Percentiles rank a stretch among this genome's conserved stretches.
Evolutionary conservation across 2,113 vertebrate species (phyloP).

Genomic region (Entelurus aequoreus): DNA sequence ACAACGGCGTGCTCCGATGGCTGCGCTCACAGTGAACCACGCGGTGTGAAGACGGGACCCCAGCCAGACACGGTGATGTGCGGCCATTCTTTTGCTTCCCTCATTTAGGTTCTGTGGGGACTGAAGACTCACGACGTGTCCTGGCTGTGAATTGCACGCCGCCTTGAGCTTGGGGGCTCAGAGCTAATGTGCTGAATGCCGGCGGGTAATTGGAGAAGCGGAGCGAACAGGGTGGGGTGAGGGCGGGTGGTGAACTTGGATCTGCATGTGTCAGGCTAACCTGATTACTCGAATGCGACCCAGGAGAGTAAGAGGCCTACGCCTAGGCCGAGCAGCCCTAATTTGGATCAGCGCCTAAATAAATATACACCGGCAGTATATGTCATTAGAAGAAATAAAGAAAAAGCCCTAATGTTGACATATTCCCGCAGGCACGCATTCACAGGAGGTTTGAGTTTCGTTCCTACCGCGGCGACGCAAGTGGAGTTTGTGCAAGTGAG

Average conservation of each 20-base stretch:
- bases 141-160: constrained; percentile 31
- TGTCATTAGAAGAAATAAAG: no score
- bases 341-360: no score
- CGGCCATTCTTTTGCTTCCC: constrained; percentile 13
- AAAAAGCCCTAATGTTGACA: no score
- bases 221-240: neutral
- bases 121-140: constrained; percentile 24
- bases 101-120: constrained; percentile 28
- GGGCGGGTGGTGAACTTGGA: constrained; percentile 3
- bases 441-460: no score
- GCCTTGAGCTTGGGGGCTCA: constrained; percentile 21
- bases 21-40: neutral
- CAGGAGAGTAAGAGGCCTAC: neutral
- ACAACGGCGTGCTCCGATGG: constrained; percentile 13
- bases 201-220: constrained; percentile 44
- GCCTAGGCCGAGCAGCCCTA: neutral
- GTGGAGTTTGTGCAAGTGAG: no score
- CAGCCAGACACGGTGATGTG: constrained; percentile 18
- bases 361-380: no score
- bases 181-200: constrained; percentile 46
- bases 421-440: no score
- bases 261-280: constrained; percentile 21
- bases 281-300: neutral
- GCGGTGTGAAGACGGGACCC: neutral
- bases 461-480: no score